phyloP scores from a whole-genome alignment of 2,888 invertebrate species.

The Campaea margaritaria region DNA sequence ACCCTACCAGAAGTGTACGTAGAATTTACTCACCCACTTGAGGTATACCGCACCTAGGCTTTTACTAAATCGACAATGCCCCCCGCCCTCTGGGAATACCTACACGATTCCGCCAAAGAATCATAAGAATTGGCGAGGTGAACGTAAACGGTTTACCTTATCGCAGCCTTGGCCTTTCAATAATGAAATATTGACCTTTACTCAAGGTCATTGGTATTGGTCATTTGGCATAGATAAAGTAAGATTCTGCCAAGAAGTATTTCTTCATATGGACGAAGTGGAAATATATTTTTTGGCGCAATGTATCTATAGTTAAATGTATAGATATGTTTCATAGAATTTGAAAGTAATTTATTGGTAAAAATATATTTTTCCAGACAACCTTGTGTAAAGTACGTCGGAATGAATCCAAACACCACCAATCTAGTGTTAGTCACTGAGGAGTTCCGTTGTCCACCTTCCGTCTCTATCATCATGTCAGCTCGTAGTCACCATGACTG shows the following conservation, averaged over 20 bases:
- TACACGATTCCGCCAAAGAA: constrained; percentile 17
- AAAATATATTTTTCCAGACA: too few species aligned
- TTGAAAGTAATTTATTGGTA: too few species aligned
- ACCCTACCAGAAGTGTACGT: not conserved
- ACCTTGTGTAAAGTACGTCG: too few species aligned
- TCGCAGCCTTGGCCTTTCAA: constrained; percentile 13
- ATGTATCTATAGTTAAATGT: not conserved
- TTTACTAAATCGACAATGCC: not conserved
- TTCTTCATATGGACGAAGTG: not conserved
- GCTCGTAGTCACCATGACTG: too few species aligned
- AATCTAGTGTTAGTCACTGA: too few species aligned
- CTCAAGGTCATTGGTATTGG: constrained; percentile 6
- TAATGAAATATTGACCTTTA: constrained; percentile 9
- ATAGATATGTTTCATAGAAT: too few species aligned
- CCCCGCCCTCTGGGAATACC: constrained; percentile 16
- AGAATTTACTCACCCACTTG: not conserved
- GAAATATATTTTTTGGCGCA: not conserved
- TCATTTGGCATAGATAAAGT: constrained; percentile 14
- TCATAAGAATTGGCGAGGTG: constrained; percentile 21
- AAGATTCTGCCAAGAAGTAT: constrained; percentile 6
- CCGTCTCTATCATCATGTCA: too few species aligned
- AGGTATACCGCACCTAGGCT: not conserved
- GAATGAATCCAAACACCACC: too few species aligned
- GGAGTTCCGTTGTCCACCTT: too few species aligned
- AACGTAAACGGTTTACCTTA: constrained; percentile 25